Evolutionary conservation across 2,113 vertebrate genomes (phyloP).

Genomic region (Columba livia): DNA sequence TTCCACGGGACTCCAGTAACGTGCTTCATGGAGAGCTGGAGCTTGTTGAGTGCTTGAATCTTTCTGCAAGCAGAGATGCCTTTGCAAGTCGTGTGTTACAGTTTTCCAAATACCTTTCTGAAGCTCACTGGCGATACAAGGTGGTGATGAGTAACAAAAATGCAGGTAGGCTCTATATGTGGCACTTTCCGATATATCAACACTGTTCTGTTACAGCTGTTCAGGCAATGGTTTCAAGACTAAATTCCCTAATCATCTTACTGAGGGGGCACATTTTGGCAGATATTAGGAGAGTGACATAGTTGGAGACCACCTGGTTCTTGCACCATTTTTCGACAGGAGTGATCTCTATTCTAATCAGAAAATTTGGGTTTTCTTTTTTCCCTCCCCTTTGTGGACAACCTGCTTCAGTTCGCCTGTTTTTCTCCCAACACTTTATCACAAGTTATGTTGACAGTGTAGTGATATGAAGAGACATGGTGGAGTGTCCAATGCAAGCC

Average conservation of each 20-base stretch:
- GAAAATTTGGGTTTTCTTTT: neutral
- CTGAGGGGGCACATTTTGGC: neutral
- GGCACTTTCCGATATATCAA: neutral
- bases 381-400: neutral
- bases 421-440: neutral
- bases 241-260: neutral
- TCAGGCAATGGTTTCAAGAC: neutral
- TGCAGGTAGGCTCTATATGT: slow-evolving; percentile 74
- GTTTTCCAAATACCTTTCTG: slow-evolving; percentile 90
- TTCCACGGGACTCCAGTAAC: slow-evolving; percentile 68
- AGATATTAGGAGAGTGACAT: neutral
- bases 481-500: neutral
- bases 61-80: slow-evolving; percentile 78
- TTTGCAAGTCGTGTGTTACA: slow-evolving; percentile 81
- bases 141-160: slow-evolving; percentile 88
- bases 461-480: neutral
- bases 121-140: slow-evolving; percentile 94
- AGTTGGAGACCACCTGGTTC: neutral
- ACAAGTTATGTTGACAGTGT: neutral
- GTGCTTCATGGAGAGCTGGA: slow-evolving; percentile 67
- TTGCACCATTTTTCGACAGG: neutral
- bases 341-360: neutral
- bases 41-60: slow-evolving; percentile 77
- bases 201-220: neutral
- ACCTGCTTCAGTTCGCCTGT: neutral